phyloP scores from a whole-genome alignment of 2,888 invertebrate species.

The Imbricaverruca yamaguchii region DNA sequence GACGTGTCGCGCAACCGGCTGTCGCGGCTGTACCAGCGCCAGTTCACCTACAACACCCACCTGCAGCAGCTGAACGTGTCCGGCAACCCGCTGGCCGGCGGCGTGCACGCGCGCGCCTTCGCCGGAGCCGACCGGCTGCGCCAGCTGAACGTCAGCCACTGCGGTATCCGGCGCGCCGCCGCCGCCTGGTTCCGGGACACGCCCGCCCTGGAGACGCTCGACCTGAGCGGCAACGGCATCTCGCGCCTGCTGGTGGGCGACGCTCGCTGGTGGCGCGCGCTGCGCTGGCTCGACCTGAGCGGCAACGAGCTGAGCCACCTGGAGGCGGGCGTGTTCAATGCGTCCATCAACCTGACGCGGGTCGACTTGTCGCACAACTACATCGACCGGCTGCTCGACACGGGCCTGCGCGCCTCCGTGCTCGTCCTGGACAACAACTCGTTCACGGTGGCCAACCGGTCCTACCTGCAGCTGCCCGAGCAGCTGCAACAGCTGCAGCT shows the following conservation, averaged over 20 bases:
- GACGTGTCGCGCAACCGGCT: neutral
- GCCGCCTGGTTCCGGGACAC: neutral
- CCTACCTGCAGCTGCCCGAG: slow-evolving; percentile 27
- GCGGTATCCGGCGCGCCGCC: slow-evolving; percentile 26
- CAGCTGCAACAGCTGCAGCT: slow-evolving; percentile 27
- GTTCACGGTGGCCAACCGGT: slow-evolving; percentile 28
- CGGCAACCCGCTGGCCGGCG: slow-evolving; percentile 25
- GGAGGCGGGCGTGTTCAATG: slow-evolving; percentile 31
- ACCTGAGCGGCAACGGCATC: slow-evolving; percentile 30
- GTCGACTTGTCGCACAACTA: slow-evolving; percentile 31
- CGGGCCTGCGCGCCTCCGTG: slow-evolving; percentile 26
- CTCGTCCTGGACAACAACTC: slow-evolving; percentile 32
- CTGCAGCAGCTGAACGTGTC: slow-evolving; percentile 27
- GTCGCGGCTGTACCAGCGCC: neutral
- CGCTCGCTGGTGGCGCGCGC: slow-evolving; percentile 26
- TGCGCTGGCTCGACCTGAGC: slow-evolving; percentile 30
- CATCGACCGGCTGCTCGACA: slow-evolving; percentile 26
- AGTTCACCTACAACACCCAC: slow-evolving; percentile 25
- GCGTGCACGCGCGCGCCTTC: slow-evolving; percentile 22
- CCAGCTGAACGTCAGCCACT: slow-evolving; percentile 26
- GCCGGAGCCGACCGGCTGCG: slow-evolving; percentile 23
- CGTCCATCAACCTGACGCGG: slow-evolving; percentile 28
- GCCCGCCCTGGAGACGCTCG: slow-evolving; percentile 25
- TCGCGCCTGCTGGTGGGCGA: slow-evolving; percentile 28
- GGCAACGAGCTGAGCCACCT: slow-evolving; percentile 31